A percentile compares a stretch with the other conserved stretches of the same genome.
These are phyloP conservation scores for Blennius ocellaris DNA, from an alignment of 2,113 vertebrate genomes.

Conservation along the genomic window DNA sequence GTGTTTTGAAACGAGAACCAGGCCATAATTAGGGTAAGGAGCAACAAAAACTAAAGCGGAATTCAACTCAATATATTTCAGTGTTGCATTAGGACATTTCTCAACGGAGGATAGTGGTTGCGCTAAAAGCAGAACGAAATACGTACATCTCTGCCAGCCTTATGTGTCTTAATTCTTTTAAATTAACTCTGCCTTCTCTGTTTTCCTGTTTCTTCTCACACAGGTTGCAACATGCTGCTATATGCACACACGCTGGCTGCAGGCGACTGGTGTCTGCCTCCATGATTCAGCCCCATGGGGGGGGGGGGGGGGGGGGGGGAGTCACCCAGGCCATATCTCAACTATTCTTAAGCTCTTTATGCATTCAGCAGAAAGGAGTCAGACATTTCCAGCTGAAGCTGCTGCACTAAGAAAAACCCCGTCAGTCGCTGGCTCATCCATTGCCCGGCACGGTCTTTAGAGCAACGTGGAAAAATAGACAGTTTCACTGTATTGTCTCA, in stretches of 20 bases:
- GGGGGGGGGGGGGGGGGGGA: constrained; percentile 29
- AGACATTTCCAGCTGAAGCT: constrained; percentile 25
- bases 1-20: too few relatives aligned
- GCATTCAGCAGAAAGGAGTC: constrained; percentile 16
- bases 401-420: constrained; percentile 23
- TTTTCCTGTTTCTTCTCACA: constrained; percentile 26
- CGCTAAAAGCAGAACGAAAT: background rate
- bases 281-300: constrained; percentile 41
- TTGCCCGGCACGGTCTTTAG: constrained; percentile 39
- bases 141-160: background rate
- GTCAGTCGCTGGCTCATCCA: constrained; percentile 58
- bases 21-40: too few relatives aligned
- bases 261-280: constrained; percentile 66
- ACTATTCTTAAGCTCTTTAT: constrained; percentile 40
- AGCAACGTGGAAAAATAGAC: constrained; percentile 48
- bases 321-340: constrained; percentile 13
- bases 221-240: constrained; percentile 66
- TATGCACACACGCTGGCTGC: constrained; percentile 40
- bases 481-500: constrained; percentile 38
- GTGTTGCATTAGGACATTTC: too few relatives aligned
- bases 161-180: background rate
- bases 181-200: constrained; percentile 21
- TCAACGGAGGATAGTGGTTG: too few relatives aligned
- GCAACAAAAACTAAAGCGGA: too few relatives aligned
- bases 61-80: too few relatives aligned